Evolutionary conservation across 2,797 vertebrate genomes (phyloP), one percentile per base, ranked within the genome.

Genomic region (Hybognathus amarus): DNA sequence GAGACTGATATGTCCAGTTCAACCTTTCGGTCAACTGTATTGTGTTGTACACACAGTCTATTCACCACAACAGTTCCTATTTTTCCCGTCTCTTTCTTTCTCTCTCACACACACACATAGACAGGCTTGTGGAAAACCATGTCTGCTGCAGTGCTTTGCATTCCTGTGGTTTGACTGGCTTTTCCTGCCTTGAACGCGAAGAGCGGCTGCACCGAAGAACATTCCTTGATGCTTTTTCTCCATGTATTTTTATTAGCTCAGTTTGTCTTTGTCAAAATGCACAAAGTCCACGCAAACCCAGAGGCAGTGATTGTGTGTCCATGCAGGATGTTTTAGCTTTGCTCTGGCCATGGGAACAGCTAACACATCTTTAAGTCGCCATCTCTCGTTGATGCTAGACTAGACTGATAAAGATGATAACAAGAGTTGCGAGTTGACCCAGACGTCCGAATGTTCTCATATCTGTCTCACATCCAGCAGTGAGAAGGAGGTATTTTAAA

Each of bases 141-240:
- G 90, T 90, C 90, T 92, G 90, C 88, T 90, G 83, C 83, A 89
- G 85, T 86, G 89, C 88, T 92, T 89, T 87, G 86, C 91, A 92
- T 92, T 92, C 90, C 90, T 92, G 91, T 69, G 91, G 91, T 88
- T 87, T 86, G 87, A 89, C 87, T 90, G 90, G 90, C 90, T 90
- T 89, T 91, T 91, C 90, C 91, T 90, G 88, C 88, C 79, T 77
- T 87, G 87, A 89, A 89, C 63, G 87, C 78, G 83, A 85, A 90
- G 87, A 79, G 36, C 71, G 42, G 83, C 86, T 89, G 87, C 77
- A 86, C 85, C 36, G 47, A 85, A 87, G 89, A 88, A 90, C 88
- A 89, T 91, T 92, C 90, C 88, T 83, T 88, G 71, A 84, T 70
- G 73, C 84, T 83, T 86, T 87, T 71, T 83, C 24, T 59, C 50